Conservation (phyloP, 2,797 vertebrate species). For the Trachops cirrhosus region DNA sequence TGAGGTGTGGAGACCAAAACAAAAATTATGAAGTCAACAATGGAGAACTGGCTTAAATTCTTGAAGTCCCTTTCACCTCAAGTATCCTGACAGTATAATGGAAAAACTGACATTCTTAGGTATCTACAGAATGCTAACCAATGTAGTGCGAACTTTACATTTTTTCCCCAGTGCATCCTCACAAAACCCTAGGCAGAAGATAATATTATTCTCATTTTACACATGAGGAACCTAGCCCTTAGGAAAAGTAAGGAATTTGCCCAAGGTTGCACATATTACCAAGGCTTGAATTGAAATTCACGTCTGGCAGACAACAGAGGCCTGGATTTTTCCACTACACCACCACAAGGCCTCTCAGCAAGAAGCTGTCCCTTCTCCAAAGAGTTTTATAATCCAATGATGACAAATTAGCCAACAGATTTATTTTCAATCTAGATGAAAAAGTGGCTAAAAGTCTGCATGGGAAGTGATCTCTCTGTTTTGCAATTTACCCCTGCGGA, state of each 20-base stretch:
- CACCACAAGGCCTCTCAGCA: not conserved
- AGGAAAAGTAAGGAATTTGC: constrained; percentile 22
- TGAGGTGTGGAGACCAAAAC: not conserved
- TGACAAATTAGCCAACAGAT: not conserved
- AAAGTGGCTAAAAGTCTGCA: not conserved
- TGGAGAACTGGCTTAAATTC: not conserved
- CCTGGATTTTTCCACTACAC: constrained; percentile 1
- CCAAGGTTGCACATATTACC: not conserved
- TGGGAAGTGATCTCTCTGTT: not conserved
- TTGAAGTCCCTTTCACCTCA: not conserved
- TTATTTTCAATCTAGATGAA: constrained; percentile 26
- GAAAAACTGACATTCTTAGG: not conserved
- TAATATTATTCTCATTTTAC: constrained; percentile 8
- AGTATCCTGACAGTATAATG: not conserved
- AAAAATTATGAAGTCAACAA: not conserved
- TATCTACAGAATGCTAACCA: not conserved
- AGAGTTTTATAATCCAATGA: constrained; percentile 23
- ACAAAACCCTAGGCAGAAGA: not conserved
- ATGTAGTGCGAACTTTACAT: not conserved
- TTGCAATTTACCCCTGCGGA: not conserved
- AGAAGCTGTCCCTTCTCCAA: not conserved
- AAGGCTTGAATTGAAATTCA: not conserved
- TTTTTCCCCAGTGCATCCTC: not conserved
- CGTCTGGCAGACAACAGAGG: not conserved
- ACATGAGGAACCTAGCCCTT: not conserved